These are phyloP conservation scores for Manis pentadactyla DNA, from an alignment of 2,797 vertebrate species.

Conservation along the genomic window DNA sequence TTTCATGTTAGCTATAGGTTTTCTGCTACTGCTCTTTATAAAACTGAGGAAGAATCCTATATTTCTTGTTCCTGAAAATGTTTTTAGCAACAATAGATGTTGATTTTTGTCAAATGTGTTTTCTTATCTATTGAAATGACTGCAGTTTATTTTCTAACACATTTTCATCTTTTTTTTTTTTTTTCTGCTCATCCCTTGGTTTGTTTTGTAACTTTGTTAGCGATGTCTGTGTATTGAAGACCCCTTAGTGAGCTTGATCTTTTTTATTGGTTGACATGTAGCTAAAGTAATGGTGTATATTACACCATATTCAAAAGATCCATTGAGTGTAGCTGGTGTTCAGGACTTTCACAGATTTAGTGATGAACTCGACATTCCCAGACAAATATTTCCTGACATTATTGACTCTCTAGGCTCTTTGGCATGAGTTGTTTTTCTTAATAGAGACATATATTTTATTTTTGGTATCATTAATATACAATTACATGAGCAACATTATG, in stretches of 20 bases:
- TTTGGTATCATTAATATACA: not conserved
- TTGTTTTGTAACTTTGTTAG: not conserved
- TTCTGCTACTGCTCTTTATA: not conserved
- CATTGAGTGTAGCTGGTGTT: not conserved
- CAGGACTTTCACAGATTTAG: not conserved
- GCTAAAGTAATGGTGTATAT: not conserved
- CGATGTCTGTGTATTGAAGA: not conserved
- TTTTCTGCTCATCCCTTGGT: not conserved
- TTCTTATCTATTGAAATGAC: not conserved
- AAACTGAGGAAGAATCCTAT: not conserved
- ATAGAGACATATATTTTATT: not conserved
- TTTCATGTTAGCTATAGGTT: not conserved
- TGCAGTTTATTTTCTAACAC: constrained; percentile 23
- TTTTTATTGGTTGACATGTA: constrained; percentile 35
- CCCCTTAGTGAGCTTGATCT: not conserved
- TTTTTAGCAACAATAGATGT: not conserved
- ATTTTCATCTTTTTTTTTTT: constrained; percentile 33
- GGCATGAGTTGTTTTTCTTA: constrained; percentile 6
- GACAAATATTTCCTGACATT: not conserved
- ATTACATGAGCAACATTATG: too few species aligned
- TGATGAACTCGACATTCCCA: not conserved
- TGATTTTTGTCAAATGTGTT: constrained; percentile 23
- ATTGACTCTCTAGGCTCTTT: not conserved
- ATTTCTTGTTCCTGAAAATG: not conserved
- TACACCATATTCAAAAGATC: not conserved